A percentile compares a stretch with the other conserved stretches of the same genome.
phyloP scores from a whole-genome alignment of 2,888 invertebrate genomes.

The Meliscaeva auricollis region DNA sequence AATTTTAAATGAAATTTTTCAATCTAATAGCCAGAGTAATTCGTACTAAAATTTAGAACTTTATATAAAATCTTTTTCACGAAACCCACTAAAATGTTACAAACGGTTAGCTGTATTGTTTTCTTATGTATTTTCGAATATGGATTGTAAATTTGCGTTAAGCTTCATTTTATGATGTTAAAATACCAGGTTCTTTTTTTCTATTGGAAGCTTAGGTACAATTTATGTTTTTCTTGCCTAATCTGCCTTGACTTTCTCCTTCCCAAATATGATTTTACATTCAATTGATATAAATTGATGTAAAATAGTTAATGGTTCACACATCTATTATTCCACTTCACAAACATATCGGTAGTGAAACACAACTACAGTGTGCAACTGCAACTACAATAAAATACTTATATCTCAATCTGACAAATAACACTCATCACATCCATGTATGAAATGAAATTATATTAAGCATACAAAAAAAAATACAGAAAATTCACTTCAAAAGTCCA shows the following conservation, averaged over 20 bases:
- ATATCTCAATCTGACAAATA: neutral
- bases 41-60: too few species aligned
- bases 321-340: neutral
- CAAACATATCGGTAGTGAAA: neutral
- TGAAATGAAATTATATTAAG: conserved; percentile 2
- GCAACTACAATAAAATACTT: neutral
- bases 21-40: too few species aligned
- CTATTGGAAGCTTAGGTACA: neutral
- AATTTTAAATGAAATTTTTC: too few species aligned
- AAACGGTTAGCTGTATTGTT: too few species aligned
- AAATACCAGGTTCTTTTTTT: too few species aligned
- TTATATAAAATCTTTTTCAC: too few species aligned
- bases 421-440: neutral
- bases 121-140: too few species aligned
- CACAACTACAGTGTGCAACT: neutral
- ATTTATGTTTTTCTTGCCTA: neutral
- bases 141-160: too few species aligned
- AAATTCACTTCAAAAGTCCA: conserved; percentile 32
- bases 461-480: too few species aligned
- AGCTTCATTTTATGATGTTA: too few species aligned
- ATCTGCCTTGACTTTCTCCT: neutral
- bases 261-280: neutral
- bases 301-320: neutral
- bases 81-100: too few species aligned
- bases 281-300: neutral